These are phyloP conservation scores for Taurulus bubalis DNA, from an alignment of 2,113 vertebrate genomes.

Conservation along the genomic window DNA sequence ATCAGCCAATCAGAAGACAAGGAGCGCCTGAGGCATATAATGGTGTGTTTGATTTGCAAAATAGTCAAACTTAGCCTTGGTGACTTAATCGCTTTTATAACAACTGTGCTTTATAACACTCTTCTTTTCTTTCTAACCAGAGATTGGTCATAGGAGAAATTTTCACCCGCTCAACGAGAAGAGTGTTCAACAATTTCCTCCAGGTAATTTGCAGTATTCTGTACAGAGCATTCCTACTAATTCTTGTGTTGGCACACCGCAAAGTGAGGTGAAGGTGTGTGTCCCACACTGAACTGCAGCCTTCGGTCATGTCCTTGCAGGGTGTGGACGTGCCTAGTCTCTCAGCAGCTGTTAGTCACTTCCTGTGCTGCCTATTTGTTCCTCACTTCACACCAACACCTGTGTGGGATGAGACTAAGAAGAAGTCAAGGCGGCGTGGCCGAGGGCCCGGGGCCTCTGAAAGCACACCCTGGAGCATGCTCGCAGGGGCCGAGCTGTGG, in stretches of 20 bases:
- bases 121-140: constrained; percentile 66
- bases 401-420: constrained; percentile 81
- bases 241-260: neutral
- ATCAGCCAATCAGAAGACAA: constrained; percentile 79
- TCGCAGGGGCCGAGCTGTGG: constrained; percentile 85
- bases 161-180: constrained; percentile 81
- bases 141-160: constrained; percentile 80
- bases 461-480: constrained; percentile 79
- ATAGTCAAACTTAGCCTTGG: neutral
- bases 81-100: neutral
- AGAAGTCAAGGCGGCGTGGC: constrained; percentile 83
- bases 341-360: constrained; percentile 86
- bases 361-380: constrained; percentile 86
- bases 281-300: neutral
- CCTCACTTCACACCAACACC: constrained; percentile 77
- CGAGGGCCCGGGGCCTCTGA: constrained; percentile 76
- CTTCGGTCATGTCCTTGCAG: constrained; percentile 60
- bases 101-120: neutral
- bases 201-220: constrained; percentile 75
- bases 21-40: constrained; percentile 82
- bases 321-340: constrained; percentile 83
- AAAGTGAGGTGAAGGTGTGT: neutral
- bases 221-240: neutral
- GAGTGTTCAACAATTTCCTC: constrained; percentile 83
- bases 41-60: constrained; percentile 62